Evolutionary conservation across 2,113 vertebrate genomes (phyloP).

Genomic region (zebrafish (Danio rerio)): DNA sequence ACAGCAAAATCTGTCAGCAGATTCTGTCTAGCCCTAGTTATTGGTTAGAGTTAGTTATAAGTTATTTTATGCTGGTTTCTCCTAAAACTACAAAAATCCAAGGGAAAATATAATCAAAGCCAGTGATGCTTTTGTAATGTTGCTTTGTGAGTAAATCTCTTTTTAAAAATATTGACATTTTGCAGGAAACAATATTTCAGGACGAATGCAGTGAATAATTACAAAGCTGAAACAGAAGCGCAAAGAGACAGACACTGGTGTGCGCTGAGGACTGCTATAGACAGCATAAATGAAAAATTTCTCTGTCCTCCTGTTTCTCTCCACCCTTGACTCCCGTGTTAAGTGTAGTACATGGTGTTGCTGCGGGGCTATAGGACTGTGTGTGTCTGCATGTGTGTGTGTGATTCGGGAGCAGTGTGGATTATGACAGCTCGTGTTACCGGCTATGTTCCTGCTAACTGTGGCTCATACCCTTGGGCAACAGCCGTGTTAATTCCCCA

Average conservation of each 20-base stretch:
- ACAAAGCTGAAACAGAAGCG: background rate
- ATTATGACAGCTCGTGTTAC: conserved; percentile 62
- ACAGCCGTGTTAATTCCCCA: conserved; percentile 60
- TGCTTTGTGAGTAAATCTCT: background rate
- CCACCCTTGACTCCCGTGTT: conserved; percentile 14
- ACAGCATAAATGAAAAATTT: background rate
- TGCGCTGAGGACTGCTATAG: background rate
- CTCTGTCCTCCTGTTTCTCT: conserved; percentile 11
- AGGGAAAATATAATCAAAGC: background rate
- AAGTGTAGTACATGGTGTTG: conserved; percentile 29
- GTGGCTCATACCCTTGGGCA: conserved; percentile 51
- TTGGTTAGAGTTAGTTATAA: too few species aligned
- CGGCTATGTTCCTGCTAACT: conserved; percentile 52
- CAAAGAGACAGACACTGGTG: background rate
- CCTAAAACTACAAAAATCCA: too few species aligned
- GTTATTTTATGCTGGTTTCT: too few species aligned
- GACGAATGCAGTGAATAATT: background rate
- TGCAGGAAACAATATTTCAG: background rate
- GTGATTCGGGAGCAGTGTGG: conserved; percentile 20
- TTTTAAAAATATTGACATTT: background rate
- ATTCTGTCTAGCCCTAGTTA: too few species aligned
- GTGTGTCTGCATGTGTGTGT: conserved; percentile 23
- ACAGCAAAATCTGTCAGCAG: too few species aligned
- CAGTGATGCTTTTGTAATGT: background rate
- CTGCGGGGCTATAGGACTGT: conserved; percentile 19